Percentiles rank a stretch among this genome's conserved stretches.
Evolutionary conservation across 2,797 vertebrate genomes (phyloP).

Genomic region (Diglossa cyanea): DNA sequence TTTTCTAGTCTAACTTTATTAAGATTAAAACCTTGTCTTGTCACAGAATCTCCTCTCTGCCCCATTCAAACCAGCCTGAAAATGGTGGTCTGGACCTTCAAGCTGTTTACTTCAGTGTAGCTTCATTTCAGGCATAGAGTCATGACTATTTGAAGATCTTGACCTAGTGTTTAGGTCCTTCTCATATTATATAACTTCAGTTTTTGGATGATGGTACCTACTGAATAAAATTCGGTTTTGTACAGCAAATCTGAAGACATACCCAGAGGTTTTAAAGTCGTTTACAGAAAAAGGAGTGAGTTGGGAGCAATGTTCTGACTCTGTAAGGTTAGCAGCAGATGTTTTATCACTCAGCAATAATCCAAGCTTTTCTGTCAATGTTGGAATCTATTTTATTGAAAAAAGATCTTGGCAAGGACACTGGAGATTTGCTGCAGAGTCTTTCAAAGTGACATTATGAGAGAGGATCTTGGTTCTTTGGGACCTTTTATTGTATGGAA

Average conservation of each 20-base stretch:
- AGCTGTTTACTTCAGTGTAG: background rate
- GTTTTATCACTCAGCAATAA: conserved; percentile 48
- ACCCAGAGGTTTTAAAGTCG: background rate
- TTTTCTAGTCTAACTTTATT: background rate
- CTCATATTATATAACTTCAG: background rate
- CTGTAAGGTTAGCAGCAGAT: conserved; percentile 4
- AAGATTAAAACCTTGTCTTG: background rate
- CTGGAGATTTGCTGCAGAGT: background rate
- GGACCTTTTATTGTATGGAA: background rate
- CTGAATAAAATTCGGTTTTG: background rate
- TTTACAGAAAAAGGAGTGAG: conserved; percentile 1
- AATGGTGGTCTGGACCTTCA: background rate
- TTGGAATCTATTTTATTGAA: conserved; percentile 41
- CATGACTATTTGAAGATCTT: background rate
- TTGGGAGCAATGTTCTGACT: conserved; percentile 23
- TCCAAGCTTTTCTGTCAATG: conserved; percentile 29
- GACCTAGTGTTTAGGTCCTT: background rate
- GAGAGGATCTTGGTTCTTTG: background rate
- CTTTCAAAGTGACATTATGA: conserved; percentile 10
- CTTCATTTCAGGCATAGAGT: background rate
- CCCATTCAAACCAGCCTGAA: background rate
- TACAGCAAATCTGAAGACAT: background rate
- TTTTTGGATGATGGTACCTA: background rate
- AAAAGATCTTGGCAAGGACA: conserved; percentile 20
- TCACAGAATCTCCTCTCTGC: background rate